These are phyloP conservation scores for Molossus alvarezi DNA, from an alignment of 2,797 vertebrate genomes.

Conservation along the genomic window DNA sequence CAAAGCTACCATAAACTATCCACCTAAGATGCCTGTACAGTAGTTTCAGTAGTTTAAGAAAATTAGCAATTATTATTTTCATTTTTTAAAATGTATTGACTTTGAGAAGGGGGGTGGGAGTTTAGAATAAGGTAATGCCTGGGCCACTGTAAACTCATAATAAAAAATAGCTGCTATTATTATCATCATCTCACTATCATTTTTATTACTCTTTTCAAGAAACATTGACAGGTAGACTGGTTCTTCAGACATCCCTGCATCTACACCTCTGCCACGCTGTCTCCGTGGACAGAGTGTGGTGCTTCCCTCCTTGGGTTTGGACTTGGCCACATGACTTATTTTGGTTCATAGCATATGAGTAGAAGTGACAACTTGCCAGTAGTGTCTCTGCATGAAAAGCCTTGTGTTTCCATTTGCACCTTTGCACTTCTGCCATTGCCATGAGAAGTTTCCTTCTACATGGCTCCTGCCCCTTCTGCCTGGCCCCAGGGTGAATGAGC, in stretches of 20 bases:
- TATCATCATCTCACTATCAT: not conserved
- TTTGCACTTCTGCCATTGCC: not conserved
- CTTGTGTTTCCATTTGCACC: not conserved
- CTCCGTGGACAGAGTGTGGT: not conserved
- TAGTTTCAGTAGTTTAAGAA: not conserved
- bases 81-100: not conserved
- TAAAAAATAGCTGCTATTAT: not conserved
- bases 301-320: not conserved
- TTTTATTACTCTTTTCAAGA: not conserved
- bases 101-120: not conserved
- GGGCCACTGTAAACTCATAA: not conserved
- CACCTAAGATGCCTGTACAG: not conserved
- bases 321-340: not conserved
- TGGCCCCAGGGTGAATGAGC: not conserved
- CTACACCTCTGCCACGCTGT: not conserved
- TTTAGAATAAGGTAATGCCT: not conserved
- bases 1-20: not conserved
- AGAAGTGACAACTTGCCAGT: not conserved
- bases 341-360: not conserved
- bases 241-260: not conserved
- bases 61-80: conserved; percentile 5
- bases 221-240: not conserved
- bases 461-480: not conserved
- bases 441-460: not conserved
- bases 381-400: not conserved